These are phyloP conservation scores for Colius striatus DNA, from an alignment of 2,113 vertebrate genomes.

Conservation along the genomic window DNA sequence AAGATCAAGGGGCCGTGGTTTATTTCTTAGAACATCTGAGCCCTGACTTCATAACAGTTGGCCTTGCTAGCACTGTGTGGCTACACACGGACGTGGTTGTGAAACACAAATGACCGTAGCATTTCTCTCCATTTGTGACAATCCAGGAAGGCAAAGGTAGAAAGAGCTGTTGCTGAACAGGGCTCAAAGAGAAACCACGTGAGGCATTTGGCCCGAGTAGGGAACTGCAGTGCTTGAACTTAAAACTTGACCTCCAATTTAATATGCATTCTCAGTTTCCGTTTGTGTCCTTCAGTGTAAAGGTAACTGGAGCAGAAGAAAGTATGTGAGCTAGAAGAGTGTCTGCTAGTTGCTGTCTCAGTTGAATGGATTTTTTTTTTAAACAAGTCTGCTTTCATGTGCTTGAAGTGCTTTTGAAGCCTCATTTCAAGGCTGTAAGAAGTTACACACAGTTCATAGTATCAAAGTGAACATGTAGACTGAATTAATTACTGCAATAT, in stretches of 20 bases:
- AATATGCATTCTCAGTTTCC: not conserved
- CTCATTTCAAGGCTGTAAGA: not conserved
- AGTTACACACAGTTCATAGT: not conserved
- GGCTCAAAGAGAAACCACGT: not conserved
- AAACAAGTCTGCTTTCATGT: not conserved
- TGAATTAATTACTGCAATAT: not conserved
- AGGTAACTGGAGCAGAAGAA: not conserved
- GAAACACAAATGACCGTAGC: not conserved
- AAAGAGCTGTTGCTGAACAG: not conserved
- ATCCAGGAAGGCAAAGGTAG: not conserved
- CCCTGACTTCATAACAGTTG: not conserved
- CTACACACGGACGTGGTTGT: not conserved
- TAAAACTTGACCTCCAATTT: not conserved
- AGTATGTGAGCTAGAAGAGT: not conserved
- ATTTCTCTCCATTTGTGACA: fast-evolving
- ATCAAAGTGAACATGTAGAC: not conserved
- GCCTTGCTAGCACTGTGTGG: not conserved
- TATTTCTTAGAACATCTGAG: not conserved
- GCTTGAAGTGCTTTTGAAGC: not conserved
- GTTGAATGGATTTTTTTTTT: not conserved
- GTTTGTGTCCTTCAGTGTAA: not conserved
- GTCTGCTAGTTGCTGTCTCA: not conserved
- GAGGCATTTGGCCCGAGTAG: not conserved
- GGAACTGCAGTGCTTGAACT: not conserved
- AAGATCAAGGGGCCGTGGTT: fast-evolving